phyloP scores from a whole-genome alignment of 1,140 invertebrate species.

The Condylostylus longicornis region DNA sequence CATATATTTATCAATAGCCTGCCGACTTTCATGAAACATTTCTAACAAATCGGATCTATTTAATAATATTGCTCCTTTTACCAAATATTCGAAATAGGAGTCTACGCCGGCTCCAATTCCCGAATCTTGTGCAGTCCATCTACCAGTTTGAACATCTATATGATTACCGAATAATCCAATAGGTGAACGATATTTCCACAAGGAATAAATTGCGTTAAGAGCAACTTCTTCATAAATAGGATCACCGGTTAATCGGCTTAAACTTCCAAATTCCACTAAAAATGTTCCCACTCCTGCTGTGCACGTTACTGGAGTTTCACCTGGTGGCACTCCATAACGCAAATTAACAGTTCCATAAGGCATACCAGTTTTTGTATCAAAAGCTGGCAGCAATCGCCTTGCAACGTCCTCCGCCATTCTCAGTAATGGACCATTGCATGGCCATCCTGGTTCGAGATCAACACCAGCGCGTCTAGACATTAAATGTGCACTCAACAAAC shows the following conservation, averaged over 20 bases:
- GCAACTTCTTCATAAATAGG: slow-evolving; percentile 90
- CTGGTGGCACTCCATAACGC: slow-evolving; percentile 77
- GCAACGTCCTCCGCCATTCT: slow-evolving; percentile 81
- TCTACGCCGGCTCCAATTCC: slow-evolving; percentile 90
- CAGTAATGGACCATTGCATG: slow-evolving; percentile 88
- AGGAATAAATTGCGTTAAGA: slow-evolving; percentile 72
- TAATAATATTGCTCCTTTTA: slow-evolving; percentile 75
- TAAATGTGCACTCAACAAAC: slow-evolving; percentile 89
- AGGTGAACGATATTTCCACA: slow-evolving; percentile 74
- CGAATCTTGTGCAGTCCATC: slow-evolving; percentile 94
- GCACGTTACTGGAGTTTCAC: slow-evolving; percentile 88
- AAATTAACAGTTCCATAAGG: slow-evolving; percentile 97
- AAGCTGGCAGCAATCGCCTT: slow-evolving; percentile 72
- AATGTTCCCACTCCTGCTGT: slow-evolving; percentile 97
- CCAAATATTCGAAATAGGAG: slow-evolving; percentile 97
- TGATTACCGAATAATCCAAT: slow-evolving; percentile 93
- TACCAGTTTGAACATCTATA: slow-evolving; percentile 84
- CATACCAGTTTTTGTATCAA: slow-evolving; percentile 88
- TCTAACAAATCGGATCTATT: slow-evolving; percentile 76
- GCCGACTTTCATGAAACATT: slow-evolving; percentile 74
- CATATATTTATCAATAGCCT: slow-evolving; percentile 76
- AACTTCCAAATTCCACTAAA: slow-evolving; percentile 89
- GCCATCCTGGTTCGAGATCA: slow-evolving; percentile 84
- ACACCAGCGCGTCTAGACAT: slow-evolving; percentile 67
- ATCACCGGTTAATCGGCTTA: slow-evolving; percentile 88